Base-by-base conservation (phyloP, 1,140 invertebrate species). In the Ceratina japonica region DNA sequence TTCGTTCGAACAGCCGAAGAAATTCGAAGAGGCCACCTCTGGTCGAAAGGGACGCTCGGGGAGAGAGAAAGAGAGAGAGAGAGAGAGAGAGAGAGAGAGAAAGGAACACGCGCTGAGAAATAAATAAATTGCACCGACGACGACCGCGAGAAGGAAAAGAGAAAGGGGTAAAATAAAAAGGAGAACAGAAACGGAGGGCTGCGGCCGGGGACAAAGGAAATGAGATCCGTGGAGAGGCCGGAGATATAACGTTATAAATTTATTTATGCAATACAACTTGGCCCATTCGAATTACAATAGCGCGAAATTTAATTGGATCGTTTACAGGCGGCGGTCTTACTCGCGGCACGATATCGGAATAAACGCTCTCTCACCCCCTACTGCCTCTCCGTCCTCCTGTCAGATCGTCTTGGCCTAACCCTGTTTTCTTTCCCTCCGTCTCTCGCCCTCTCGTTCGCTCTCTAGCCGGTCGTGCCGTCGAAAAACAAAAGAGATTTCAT, bases 301-400 rank as follows among this genome's bases (percentile, higher is more conserved):
- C 78, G 84, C 84, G 85, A 86, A 86, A 86, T 86, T 86, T 86
- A 86, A 86, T 86, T 86, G 85, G 85, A 80, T 86, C 85, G 84
- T 86, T 86, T 83, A 80, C 81, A 81, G 63, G 73, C 83, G 49
- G 62, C 70, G 76, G 66, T 80, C 63, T 84, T 56, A 52, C 18
- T 72, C 77, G 79, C 63, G 62, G 59, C 62, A 73, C 56, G 84
- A 8, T 61, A 85, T 86, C 80, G 65, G 81, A 82, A 76, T 72
- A 83, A 86, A 77, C 80, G 80, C 44, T n/a, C 44, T n/a, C 49
- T 44, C 56, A 44, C 22, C 54, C 10, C 54, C 49, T 0, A 31
- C n/a, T 31, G 3, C 49, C 0, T n/a, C n/a, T n/a, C 51, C 5
- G 18, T 24, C 37, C 1, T 44, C 24, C 27, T 27, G 56, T 10